Conservation (phyloP, 2,888 invertebrate genomes). For the Cepaea hortensis region DNA sequence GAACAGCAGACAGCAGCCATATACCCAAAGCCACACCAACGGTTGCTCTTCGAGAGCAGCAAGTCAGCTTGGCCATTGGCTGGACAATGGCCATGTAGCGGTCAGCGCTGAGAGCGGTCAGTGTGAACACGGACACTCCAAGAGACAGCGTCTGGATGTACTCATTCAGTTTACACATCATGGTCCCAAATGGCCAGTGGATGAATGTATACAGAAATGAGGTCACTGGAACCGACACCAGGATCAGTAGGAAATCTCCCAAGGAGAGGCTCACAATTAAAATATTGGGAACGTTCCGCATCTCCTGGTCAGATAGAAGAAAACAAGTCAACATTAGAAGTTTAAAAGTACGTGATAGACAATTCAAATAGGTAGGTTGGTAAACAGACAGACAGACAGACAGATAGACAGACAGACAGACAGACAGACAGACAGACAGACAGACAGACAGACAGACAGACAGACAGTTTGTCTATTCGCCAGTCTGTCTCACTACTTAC, state of each 20-base stretch:
- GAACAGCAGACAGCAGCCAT: constrained; percentile 84
- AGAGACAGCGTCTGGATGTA: constrained; percentile 91
- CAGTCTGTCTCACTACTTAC: too few species aligned
- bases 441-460: too few species aligned
- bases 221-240: constrained; percentile 88
- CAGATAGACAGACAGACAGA: too few species aligned
- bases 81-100: constrained; percentile 94
- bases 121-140: constrained; percentile 93
- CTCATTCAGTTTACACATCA: constrained; percentile 87
- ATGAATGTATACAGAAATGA: constrained; percentile 90
- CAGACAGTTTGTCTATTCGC: too few species aligned
- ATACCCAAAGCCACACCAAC: constrained; percentile 79
- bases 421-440: too few species aligned
- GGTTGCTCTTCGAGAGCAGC: constrained; percentile 82
- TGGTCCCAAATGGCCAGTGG: constrained; percentile 91
- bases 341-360: too few species aligned
- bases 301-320: constrained; percentile 75
- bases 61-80: constrained; percentile 86
- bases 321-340: not conserved
- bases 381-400: not conserved
- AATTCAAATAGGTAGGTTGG: too few species aligned
- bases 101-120: constrained; percentile 92
- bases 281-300: constrained; percentile 91
- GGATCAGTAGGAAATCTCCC: constrained; percentile 88
- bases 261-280: constrained; percentile 87